Conservation (phyloP, 2,797 vertebrate genomes). For the Valencia hispanica region DNA sequence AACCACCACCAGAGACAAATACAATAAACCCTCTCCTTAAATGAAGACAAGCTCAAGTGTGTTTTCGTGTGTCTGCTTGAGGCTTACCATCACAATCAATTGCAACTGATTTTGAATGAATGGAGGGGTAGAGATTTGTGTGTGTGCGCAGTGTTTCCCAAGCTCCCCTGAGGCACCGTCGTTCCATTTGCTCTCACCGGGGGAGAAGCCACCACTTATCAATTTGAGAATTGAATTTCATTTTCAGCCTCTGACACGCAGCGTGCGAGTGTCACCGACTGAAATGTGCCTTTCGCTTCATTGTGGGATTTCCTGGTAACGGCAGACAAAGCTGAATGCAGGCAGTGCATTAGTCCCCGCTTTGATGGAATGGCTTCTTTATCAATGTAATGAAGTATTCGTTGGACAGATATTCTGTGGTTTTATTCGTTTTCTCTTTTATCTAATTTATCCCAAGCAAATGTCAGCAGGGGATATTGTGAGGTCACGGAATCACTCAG, state of each 20-base stretch:
- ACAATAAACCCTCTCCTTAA: constrained; percentile 37
- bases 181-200: constrained; percentile 58
- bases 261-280: constrained; percentile 44
- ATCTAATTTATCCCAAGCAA: constrained; percentile 11
- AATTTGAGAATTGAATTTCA: constrained; percentile 72
- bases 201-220: constrained; percentile 63
- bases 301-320: constrained; percentile 36
- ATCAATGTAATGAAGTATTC: background rate
- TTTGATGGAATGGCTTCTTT: constrained; percentile 11
- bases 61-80: constrained; percentile 1
- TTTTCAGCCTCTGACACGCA: constrained; percentile 49
- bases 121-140: constrained; percentile 18
- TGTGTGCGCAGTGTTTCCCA: constrained; percentile 36
- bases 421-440: background rate
- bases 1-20: constrained; percentile 32
- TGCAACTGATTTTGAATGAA: constrained; percentile 42
- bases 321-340: constrained; percentile 28
- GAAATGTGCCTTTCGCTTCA: constrained; percentile 40
- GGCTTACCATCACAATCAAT: constrained; percentile 40
- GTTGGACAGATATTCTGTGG: background rate
- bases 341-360: constrained; percentile 18
- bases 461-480: constrained; percentile 2
- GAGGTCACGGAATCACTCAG: constrained; percentile 27
- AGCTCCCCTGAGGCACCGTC: constrained; percentile 57
- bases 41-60: constrained; percentile 23